These are phyloP conservation scores for Lipophrys pholis DNA, from an alignment of 2,113 vertebrate species.

Conservation along the genomic window DNA sequence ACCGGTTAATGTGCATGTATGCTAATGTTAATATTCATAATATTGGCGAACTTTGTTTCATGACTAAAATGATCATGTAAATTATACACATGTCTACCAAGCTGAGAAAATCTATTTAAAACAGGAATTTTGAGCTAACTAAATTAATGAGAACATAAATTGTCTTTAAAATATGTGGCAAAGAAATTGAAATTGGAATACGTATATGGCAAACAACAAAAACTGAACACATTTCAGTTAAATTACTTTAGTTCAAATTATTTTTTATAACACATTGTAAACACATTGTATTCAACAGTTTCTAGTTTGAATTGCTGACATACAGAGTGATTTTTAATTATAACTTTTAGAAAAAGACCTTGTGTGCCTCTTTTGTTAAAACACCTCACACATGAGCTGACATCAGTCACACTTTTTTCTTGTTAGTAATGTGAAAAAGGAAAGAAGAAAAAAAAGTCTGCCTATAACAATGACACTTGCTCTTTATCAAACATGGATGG, in stretches of 20 bases:
- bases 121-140: no score
- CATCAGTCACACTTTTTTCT: slow-evolving; percentile 4
- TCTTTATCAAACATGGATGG: background rate
- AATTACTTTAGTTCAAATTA: background rate
- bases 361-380: background rate
- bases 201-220: background rate
- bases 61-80: no score
- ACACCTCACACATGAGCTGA: background rate
- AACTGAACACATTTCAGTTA: background rate
- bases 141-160: no score
- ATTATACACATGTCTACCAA: no score
- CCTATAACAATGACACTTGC: background rate
- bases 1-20: no score
- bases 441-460: no score
- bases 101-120: no score
- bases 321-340: background rate
- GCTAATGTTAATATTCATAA: no score
- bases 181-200: background rate
- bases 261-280: background rate
- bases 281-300: background rate
- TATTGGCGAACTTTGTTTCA: no score
- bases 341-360: background rate
- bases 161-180: no score
- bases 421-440: background rate
- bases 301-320: background rate